These are phyloP conservation scores for Dysmachus trigonus DNA, from an alignment of 2,888 invertebrate genomes.

Conservation along the genomic window DNA sequence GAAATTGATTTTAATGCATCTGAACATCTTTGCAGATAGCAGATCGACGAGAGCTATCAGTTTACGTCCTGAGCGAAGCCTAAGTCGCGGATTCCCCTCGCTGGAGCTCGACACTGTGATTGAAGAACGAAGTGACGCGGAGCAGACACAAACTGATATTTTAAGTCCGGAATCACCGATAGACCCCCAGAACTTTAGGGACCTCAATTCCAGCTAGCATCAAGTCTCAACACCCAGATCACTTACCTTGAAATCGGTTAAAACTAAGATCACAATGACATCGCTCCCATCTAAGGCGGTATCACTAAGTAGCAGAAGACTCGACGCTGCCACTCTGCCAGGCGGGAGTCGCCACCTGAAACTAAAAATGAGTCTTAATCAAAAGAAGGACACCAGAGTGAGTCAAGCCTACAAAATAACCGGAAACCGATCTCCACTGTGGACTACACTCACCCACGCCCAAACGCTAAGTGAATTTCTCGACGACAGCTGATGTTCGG, in stretches of 20 bases:
- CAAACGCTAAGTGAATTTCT: constrained; percentile 67
- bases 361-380: constrained; percentile 23
- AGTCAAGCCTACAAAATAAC: constrained; percentile 57
- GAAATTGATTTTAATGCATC: neutral
- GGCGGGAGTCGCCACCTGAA: neutral
- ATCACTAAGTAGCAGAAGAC: neutral
- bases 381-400: constrained; percentile 17
- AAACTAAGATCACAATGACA: constrained; percentile 46
- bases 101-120: constrained; percentile 84
- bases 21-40: constrained; percentile 60
- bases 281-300: constrained; percentile 38
- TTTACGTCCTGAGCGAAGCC: constrained; percentile 71
- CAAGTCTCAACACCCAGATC: constrained; percentile 18
- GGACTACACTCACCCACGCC: constrained; percentile 82
- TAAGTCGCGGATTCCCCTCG: constrained; percentile 79
- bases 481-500: constrained; percentile 45
- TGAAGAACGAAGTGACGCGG: constrained; percentile 83
- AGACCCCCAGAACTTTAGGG: constrained; percentile 59
- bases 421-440: constrained; percentile 78
- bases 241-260: neutral
- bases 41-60: constrained; percentile 71
- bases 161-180: constrained; percentile 62
- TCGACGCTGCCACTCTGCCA: neutral
- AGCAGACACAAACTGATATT: constrained; percentile 70
- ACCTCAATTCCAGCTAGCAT: constrained; percentile 59